phyloP scores from a whole-genome alignment of 2,888 invertebrate species.

The Ectemnius continuus region DNA sequence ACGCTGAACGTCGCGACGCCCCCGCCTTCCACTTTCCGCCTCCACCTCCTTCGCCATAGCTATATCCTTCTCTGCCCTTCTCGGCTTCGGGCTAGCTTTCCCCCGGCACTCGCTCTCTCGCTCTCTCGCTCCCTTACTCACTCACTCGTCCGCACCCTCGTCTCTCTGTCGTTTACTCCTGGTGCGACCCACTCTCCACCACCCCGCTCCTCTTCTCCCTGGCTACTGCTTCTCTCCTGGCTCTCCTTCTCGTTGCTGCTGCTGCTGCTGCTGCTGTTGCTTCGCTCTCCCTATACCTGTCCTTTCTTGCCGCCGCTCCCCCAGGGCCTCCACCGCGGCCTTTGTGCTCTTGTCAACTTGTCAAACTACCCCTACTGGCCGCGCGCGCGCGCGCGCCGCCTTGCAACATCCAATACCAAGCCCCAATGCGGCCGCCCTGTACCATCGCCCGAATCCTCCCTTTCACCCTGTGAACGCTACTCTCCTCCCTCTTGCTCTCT shows the following conservation, averaged over 20 bases:
- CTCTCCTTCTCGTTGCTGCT: background rate
- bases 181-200: background rate
- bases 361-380: slow-evolving; percentile 75
- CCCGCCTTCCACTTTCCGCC: slow-evolving; percentile 67
- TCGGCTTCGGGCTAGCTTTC: background rate
- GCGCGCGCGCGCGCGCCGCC: slow-evolving; percentile 28
- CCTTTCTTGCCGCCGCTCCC: slow-evolving; percentile 54
- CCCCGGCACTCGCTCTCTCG: background rate
- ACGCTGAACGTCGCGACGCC: slow-evolving; percentile 81
- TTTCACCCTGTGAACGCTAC: slow-evolving; percentile 47
- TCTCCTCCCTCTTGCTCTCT: slow-evolving; percentile 32
- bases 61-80: slow-evolving; percentile 25
- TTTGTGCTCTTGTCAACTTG: slow-evolving; percentile 78
- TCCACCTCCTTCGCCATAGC: slow-evolving; percentile 13
- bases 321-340: slow-evolving; percentile 74
- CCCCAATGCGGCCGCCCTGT: slow-evolving; percentile 52
- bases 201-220: background rate
- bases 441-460: slow-evolving; percentile 45
- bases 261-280: background rate
- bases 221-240: background rate
- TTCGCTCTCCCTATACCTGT: slow-evolving; percentile 19
- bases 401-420: slow-evolving; percentile 72
- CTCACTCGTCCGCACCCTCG: slow-evolving; percentile 15
- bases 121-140: slow-evolving; percentile 8
- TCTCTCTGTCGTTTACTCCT: background rate